Conservation (phyloP, 2,113 vertebrate species). For the Narcine bancroftii region DNA sequence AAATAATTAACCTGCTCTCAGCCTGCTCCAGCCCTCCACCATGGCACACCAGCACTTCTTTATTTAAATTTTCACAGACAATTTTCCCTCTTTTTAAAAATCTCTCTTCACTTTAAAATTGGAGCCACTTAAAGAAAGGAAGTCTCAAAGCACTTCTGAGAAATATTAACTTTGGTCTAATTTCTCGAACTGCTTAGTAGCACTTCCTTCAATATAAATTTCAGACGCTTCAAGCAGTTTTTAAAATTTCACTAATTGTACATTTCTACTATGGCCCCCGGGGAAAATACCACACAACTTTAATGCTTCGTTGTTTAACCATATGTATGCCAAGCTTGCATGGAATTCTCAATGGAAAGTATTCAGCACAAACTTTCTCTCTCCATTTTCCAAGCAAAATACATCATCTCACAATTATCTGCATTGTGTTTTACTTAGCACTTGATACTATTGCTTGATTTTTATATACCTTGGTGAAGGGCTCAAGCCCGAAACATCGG, state of each 20-base stretch:
- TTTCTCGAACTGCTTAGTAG: neutral
- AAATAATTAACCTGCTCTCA: slow-evolving; percentile 57
- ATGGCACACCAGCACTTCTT: neutral
- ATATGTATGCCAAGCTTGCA: neutral
- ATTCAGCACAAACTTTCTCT: too few relatives aligned
- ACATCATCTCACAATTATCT: too few relatives aligned
- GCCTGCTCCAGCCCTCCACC: slow-evolving; percentile 44
- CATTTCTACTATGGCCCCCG: neutral
- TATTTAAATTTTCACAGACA: neutral
- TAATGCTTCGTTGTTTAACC: neutral
- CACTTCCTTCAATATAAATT: slow-evolving; percentile 19
- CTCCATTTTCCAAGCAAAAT: too few relatives aligned
- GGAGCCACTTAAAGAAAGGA: slow-evolving; percentile 13
- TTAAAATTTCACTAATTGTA: neutral
- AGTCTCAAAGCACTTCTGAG: neutral
- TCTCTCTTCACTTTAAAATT: neutral
- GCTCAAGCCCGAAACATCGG: too few relatives aligned
- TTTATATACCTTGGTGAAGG: too few relatives aligned
- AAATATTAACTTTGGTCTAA: slow-evolving; percentile 16
- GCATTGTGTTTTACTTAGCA: too few relatives aligned
- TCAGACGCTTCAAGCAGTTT: neutral
- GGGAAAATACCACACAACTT: neutral
- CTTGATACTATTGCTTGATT: too few relatives aligned
- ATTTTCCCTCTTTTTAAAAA: neutral
- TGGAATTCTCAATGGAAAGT: neutral